Percentiles rank a stretch among this genome's conserved stretches.
Evolutionary conservation across 1,140 invertebrate genomes (phyloP).

Genomic region (Lethrus apterus): DNA sequence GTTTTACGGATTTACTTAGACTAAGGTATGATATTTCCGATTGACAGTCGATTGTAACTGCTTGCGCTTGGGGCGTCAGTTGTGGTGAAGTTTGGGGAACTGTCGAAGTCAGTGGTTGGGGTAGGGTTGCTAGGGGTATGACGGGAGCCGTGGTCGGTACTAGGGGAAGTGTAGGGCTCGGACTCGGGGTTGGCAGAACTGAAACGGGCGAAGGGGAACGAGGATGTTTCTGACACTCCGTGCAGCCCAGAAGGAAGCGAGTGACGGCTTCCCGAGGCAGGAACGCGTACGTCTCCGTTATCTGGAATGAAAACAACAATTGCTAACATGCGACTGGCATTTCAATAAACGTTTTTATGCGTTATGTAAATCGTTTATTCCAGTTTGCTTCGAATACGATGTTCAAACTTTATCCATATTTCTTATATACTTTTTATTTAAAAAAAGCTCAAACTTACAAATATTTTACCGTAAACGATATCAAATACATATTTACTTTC

Average conservation of each 20-base stretch:
- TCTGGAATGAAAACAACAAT: slow-evolving; percentile 54
- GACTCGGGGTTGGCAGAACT: slow-evolving; percentile 46
- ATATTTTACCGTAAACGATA: too few species aligned
- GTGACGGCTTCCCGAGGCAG: slow-evolving; percentile 92
- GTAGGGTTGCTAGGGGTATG: slow-evolving; percentile 25
- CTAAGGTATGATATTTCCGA: slow-evolving; percentile 19
- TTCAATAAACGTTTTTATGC: slow-evolving; percentile 22
- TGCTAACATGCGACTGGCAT: slow-evolving; percentile 25
- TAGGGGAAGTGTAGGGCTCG: slow-evolving; percentile 46
- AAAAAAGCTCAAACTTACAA: too few species aligned
- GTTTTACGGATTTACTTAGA: slow-evolving; percentile 18
- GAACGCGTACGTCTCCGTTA: slow-evolving; percentile 92
- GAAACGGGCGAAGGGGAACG: slow-evolving; percentile 59
- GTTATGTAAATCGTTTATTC: slow-evolving; percentile 14
- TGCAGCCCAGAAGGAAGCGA: slow-evolving; percentile 84
- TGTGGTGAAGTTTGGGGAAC: slow-evolving; percentile 4
- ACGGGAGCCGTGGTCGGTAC: slow-evolving; percentile 26
- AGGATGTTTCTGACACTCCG: slow-evolving; percentile 85
- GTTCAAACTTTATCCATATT: too few species aligned
- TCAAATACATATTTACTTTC: too few species aligned
- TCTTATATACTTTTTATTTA: too few species aligned
- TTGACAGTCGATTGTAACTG: background rate
- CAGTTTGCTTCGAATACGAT: too few species aligned
- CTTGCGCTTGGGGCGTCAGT: slow-evolving; percentile 16
- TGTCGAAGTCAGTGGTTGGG: slow-evolving; percentile 6